Evolutionary conservation across 2,113 vertebrate species (phyloP), one percentile per base, ranked within the genome.

Genomic region (Cyprinus carpio): DNA sequence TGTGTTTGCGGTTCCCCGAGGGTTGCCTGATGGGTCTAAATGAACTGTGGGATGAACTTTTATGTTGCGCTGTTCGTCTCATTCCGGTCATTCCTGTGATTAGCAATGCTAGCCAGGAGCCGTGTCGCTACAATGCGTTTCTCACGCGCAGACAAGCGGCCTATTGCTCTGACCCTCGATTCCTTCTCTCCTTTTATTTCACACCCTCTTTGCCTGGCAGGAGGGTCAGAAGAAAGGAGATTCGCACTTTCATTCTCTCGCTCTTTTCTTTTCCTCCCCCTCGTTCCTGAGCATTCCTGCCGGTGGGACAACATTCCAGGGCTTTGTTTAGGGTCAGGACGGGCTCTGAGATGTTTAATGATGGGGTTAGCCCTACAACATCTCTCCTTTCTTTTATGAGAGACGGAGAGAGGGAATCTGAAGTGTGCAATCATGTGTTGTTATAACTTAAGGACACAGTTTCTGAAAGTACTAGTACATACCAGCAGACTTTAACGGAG

Each of bases 41-140:
- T 62, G 37, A 83, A 56, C 69, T 77, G 54, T 85, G 27, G 83
- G 25, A 58, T 75, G 58, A 54, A 72, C 75, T 58, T 84, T 58
- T 25, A 76, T 54, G 46, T 51, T 9, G 11, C 74, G 11, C 37
- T 13, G 67, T 67, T 82, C 51, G 10, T 29, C 37, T 75, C 89
- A 92, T 93, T 93, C 91, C 88, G 87, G 51, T 89, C 91, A 92
- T 93, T 93, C 92, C 91, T 91, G 86, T 80, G 88, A 91, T 93
- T 93, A 92, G 90, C 77, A 83, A 75, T 72, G 89, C 82, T 25
- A 89, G 46, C 88, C 90, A 82, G 87, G 87, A 54, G 89, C 88
- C 40, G 72, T 82, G 71, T 51, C 56, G 80, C 71, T 67, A 75
- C 85, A 75, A 74, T 34, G 65, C 25, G 16, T 81, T 88, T 88